Conservation (phyloP, 1,140 invertebrate species). For the Bombus waltoni region DNA sequence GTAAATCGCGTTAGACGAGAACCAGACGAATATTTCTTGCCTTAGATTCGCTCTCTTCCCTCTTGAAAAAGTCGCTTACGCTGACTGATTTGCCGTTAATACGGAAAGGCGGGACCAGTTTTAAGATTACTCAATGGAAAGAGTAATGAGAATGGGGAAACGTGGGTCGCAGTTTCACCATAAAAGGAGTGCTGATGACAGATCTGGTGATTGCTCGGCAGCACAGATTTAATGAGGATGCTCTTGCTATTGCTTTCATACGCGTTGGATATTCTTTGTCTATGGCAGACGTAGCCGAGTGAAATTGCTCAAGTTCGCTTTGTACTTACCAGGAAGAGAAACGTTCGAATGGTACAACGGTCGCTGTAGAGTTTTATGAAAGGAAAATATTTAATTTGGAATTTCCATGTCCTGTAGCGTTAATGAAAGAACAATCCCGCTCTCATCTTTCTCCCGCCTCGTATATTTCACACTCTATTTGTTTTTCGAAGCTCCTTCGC, state of each 20-base stretch:
- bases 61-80: neutral
- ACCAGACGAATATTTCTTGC: neutral
- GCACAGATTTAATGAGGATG: conserved; percentile 34
- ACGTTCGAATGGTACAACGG: neutral
- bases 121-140: neutral
- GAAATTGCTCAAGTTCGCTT: conserved; percentile 17
- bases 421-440: neutral
- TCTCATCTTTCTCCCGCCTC: too few relatives aligned
- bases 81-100: conserved; percentile 16
- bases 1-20: neutral
- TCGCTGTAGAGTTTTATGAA: neutral
- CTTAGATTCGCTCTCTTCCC: too few relatives aligned
- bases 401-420: neutral
- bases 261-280: conserved; percentile 21
- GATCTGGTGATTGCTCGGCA: conserved; percentile 35
- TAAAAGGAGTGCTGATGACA: conserved; percentile 44
- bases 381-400: conserved; percentile 29
- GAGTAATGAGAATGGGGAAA: neutral
- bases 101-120: neutral
- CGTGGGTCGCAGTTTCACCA: neutral
- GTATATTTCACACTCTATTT: too few relatives aligned
- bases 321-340: neutral
- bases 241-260: conserved; percentile 20
- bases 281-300: neutral
- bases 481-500: too few relatives aligned